phyloP scores from a whole-genome alignment of 1,140 invertebrate genomes.

The Brachionus calyciflorus region DNA sequence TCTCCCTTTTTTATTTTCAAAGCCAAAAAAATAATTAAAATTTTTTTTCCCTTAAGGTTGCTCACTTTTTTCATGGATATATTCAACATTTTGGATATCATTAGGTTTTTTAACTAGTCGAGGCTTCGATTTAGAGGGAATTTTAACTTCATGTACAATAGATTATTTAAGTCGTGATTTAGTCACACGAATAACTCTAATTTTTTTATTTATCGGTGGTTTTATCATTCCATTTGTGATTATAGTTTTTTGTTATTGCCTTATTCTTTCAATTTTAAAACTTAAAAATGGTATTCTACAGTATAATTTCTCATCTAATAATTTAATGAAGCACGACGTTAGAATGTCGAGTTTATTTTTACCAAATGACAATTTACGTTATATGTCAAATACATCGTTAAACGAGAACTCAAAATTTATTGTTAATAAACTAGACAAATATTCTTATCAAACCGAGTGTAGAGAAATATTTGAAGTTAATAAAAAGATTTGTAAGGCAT shows the following conservation, averaged over 20 bases:
- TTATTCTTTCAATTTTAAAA: not conserved
- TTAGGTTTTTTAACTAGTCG: constrained; percentile 3
- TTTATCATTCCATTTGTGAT: constrained; percentile 35
- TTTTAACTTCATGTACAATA: constrained; percentile 35
- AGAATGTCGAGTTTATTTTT: not conserved
- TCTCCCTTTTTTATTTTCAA: no score
- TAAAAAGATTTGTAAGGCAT: not conserved
- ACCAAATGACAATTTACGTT: not conserved
- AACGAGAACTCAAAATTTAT: not conserved
- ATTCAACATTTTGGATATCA: not conserved
- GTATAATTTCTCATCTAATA: constrained; percentile 7
- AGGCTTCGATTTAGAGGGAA: constrained; percentile 33
- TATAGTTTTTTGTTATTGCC: constrained; percentile 14
- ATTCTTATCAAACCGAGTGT: not conserved
- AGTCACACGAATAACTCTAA: not conserved
- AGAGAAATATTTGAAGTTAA: not conserved
- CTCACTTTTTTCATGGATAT: constrained; percentile 7
- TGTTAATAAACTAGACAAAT: not conserved
- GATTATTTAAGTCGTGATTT: constrained; percentile 34
- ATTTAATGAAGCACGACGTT: not conserved
- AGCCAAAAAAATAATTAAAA: not conserved
- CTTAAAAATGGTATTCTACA: constrained; percentile 6
- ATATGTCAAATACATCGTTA: not conserved
- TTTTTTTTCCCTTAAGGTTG: not conserved
- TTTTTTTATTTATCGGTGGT: constrained; percentile 20